Percentiles rank a stretch among this genome's conserved stretches.
These are phyloP conservation scores for Thalassarche chlororhynchos DNA, from an alignment of 2,113 vertebrate genomes.

Conservation along the genomic window DNA sequence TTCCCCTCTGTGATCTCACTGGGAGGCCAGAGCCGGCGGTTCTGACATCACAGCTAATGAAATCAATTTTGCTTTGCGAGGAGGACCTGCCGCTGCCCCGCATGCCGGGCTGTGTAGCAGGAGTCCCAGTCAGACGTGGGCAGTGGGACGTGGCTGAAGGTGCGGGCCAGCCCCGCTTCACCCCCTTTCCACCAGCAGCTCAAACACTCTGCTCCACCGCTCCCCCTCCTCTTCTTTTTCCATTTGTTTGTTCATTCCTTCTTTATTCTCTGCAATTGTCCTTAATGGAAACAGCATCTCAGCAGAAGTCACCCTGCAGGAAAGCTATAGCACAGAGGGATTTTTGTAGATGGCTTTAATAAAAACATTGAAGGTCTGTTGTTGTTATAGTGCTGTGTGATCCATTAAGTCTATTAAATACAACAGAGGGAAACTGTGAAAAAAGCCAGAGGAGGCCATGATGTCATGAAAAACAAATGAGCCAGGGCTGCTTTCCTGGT, in stretches of 20 bases:
- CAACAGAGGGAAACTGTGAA: slow-evolving; percentile 59
- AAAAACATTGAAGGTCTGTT: slow-evolving; percentile 69
- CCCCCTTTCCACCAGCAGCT: not conserved
- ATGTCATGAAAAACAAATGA: slow-evolving; percentile 58
- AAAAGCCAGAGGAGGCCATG: slow-evolving; percentile 59
- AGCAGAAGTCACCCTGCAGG: slow-evolving; percentile 55
- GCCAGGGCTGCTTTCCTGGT: not conserved
- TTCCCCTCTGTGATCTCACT: not conserved
- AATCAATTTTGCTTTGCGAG: not conserved
- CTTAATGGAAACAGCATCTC: slow-evolving; percentile 63
- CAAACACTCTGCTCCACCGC: not conserved
- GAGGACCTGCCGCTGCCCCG: not conserved
- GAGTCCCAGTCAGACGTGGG: not conserved
- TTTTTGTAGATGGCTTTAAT: slow-evolving; percentile 71
- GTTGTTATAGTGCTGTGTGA: slow-evolving; percentile 67
- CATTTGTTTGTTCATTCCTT: slow-evolving; percentile 49
- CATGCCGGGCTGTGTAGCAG: not conserved
- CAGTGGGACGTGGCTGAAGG: not conserved
- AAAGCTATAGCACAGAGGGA: slow-evolving; percentile 51
- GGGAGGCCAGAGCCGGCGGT: not conserved
- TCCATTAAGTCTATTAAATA: slow-evolving; percentile 71
- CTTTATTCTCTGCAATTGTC: slow-evolving; percentile 51
- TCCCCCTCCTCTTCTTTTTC: not conserved
- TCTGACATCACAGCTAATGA: not conserved
- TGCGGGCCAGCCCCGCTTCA: not conserved